Evolutionary conservation across 1,140 invertebrate species (phyloP), one percentile per base, ranked within the genome.

Genomic region (Drosophila kanapiae): DNA sequence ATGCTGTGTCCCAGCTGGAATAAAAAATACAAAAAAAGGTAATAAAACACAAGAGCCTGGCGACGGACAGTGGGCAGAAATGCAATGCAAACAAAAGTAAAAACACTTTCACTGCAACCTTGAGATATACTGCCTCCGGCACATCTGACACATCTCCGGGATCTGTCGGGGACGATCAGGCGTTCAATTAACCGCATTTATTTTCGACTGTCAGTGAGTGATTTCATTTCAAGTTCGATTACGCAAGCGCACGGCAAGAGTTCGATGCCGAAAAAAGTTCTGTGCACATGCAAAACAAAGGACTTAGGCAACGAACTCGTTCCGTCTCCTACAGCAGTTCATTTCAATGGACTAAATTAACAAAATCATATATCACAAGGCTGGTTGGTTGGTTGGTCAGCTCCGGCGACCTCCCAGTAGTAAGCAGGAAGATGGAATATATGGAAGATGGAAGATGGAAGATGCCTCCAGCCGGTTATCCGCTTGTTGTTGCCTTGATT

Each of bases 81-180:
- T 38, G 53, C 53, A 54, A 54, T 54, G 53, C 53, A 86, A 88
- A 84, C 72, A 88, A 80, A 88, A 85, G 81, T 79, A 82, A 90
- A 90, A 90, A 90, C 85, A 90, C 85, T 90, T 90, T 90, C 85
- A 90, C 85, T 90, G 85, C 86, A 91, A 90, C 85, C 85, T 90
- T 90, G 85, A 90, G 78, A 74, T 27, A 74, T n/a, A 33, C 57
- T 31, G 62, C 62, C 38, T 10, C 54, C 40, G 45, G 48, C 53
- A 37, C 62, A 64, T 64, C 35, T 64, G 29, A 47, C 47, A 67
- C 75, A 78, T 68, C 62, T 33, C 42, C 14, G 43, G 57, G 68
- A 51, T 79, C 58, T 74, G 65, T 61, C 43, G 48, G 64, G 42
- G 45, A 37, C 40, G 45, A 54, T 61, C 58, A 64, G 43, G 43